Percentiles rank a stretch among this genome's conserved stretches.
Conservation (phyloP, 2,797 vertebrate genomes). For the Tokudaia tokunoshimensis region DNA sequence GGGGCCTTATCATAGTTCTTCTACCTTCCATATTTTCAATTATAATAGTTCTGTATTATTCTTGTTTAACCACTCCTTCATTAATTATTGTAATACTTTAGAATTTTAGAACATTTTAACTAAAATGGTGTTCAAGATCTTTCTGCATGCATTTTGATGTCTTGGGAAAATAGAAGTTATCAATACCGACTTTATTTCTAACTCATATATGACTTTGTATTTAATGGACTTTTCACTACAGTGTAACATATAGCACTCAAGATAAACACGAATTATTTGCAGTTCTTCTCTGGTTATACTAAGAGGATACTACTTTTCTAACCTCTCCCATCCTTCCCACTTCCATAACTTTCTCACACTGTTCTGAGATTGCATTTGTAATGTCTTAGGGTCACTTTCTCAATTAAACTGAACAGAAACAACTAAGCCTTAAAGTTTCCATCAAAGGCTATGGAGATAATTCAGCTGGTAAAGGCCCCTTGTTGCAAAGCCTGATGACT, state of each 20-base stretch:
- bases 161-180: not conserved
- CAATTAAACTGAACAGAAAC: not conserved
- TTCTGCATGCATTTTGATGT: not conserved
- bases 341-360: not conserved
- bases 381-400: not conserved
- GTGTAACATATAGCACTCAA: not conserved
- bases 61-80: not conserved
- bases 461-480: not conserved
- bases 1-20: not conserved
- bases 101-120: constrained; percentile 6
- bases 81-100: not conserved
- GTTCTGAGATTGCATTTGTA: not conserved
- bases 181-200: constrained; percentile 13
- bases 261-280: not conserved
- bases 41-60: not conserved
- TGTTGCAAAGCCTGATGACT: not conserved
- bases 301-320: not conserved
- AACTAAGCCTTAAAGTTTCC: not conserved
- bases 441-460: not conserved
- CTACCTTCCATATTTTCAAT: not conserved
- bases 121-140: constrained; percentile 5
- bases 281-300: not conserved
- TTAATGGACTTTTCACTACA: not conserved
- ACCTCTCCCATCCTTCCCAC: not conserved
- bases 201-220: not conserved